Conservation (phyloP, 2,797 vertebrate genomes). For the Mallotus villosus region DNA sequence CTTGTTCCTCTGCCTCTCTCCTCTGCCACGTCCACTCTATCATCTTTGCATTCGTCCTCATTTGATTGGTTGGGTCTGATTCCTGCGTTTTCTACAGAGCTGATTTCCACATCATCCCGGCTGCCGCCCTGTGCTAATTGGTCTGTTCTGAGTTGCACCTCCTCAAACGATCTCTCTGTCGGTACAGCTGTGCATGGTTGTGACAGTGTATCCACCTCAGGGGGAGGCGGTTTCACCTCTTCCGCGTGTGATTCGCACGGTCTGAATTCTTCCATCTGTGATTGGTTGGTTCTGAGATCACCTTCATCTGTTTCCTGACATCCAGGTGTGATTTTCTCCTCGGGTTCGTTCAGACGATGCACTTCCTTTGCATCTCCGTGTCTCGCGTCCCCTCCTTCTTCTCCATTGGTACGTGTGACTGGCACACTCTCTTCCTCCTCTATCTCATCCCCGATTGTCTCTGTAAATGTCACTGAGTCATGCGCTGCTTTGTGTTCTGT, state of each 20-base stretch:
- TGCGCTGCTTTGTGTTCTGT: slow-evolving; percentile 49
- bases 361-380: neutral
- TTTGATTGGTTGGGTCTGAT: slow-evolving; percentile 23
- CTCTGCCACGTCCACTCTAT: slow-evolving; percentile 20
- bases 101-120: neutral
- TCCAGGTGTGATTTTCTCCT: slow-evolving; percentile 41
- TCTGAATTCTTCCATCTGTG: slow-evolving; percentile 24
- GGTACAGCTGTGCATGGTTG: neutral
- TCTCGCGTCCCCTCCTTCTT: slow-evolving; percentile 41
- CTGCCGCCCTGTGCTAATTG: neutral
- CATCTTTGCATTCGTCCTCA: slow-evolving; percentile 13
- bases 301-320: slow-evolving; percentile 26
- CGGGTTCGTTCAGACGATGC: neutral
- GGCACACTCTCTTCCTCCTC: slow-evolving; percentile 50
- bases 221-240: neutral
- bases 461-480: slow-evolving; percentile 73
- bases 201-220: neutral
- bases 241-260: slow-evolving; percentile 24
- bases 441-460: slow-evolving; percentile 62
- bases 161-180: neutral
- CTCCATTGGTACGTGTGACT: slow-evolving; percentile 35
- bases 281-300: slow-evolving; percentile 27
- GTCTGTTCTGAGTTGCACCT: neutral
- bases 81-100: neutral
- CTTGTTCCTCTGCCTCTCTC: slow-evolving; percentile 5